Evolutionary conservation across 1,140 invertebrate genomes (phyloP), one percentile per base, ranked within the genome.

Genomic region (Condylostylus longicornis): DNA sequence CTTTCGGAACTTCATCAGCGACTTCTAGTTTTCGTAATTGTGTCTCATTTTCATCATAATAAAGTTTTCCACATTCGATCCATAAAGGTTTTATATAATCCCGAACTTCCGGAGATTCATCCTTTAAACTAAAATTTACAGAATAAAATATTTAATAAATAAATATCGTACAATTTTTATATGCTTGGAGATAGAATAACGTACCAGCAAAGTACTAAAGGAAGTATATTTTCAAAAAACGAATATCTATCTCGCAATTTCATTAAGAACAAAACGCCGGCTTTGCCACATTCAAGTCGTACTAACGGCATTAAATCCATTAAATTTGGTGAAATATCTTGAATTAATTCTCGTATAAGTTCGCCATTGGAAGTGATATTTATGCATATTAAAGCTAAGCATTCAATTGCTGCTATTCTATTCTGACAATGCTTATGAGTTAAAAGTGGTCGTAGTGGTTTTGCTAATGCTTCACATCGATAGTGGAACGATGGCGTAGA

Each of bases 381-480:
- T 63, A 60, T 32, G 13, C 41, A 45, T 4, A 59, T 27, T 3
- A 55, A 63, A 69, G 76, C 78, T 37, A 90, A 72, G 22, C 81
- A 74, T 55, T 71, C 67, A 18, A 91, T 64, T 15, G 79, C 74
- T 23, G 74, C 65, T 5, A 77, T 68, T 43, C 87, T 63, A 28
- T 89, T 75, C 64, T 71, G 76, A 32, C 75, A 82, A 58, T 87
- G 83, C 49, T 87, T 82, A 59, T 90, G 85, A 31, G 69, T 63
- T 42, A 88, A 70, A 51, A 77, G 74, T 18, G 60, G 59, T 13
- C 85, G 50, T 0, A 88, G 60, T 9, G 85, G 79, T 47, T 77
- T 75, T 0, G 85, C 67, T 35, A 87, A 64, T 27, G 59, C 66
- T 44, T 83, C 79, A 0, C 77, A 77, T 43, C 74, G 73, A 28